These are phyloP conservation scores for Entelurus aequoreus DNA, from an alignment of 2,113 vertebrate genomes.

Conservation along the genomic window DNA sequence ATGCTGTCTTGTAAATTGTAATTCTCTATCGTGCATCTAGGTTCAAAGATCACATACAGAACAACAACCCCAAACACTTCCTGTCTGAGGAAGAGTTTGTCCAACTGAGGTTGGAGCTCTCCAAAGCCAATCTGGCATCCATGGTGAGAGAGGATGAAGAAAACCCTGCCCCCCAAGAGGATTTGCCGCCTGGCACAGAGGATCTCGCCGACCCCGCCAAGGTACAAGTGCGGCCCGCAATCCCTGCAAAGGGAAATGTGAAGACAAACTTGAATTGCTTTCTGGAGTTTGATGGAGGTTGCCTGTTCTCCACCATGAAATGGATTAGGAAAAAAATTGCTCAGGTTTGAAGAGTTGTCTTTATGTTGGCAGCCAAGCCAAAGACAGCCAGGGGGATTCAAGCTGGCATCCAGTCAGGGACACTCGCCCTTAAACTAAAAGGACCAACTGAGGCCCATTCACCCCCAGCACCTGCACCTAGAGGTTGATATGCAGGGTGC, in stretches of 20 bases:
- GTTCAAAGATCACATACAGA: slow-evolving; percentile 95
- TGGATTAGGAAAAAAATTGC: slow-evolving; percentile 41
- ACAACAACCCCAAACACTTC: slow-evolving; percentile 89
- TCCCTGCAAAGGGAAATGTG: slow-evolving; percentile 8
- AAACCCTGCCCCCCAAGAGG: slow-evolving; percentile 66
- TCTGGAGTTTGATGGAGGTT: slow-evolving; percentile 49
- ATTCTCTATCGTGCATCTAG: slow-evolving; percentile 53
- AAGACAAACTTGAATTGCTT: slow-evolving; percentile 15
- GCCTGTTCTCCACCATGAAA: slow-evolving; percentile 59
- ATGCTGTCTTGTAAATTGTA: not conserved
- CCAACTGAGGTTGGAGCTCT: slow-evolving; percentile 85
- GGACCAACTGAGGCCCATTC: slow-evolving; percentile 60
- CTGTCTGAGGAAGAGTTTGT: slow-evolving; percentile 91
- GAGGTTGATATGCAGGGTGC: slow-evolving; percentile 69
- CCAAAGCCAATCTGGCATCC: slow-evolving; percentile 75
- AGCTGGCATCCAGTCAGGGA: slow-evolving; percentile 69
- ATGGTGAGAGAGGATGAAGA: slow-evolving; percentile 72
- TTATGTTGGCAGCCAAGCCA: slow-evolving; percentile 74
- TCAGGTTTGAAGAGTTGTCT: slow-evolving; percentile 74
- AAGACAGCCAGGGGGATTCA: slow-evolving; percentile 66
- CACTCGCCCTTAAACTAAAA: slow-evolving; percentile 61
- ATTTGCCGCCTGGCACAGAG: slow-evolving; percentile 85
- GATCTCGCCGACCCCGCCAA: slow-evolving; percentile 93
- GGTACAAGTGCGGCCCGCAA: slow-evolving; percentile 56
- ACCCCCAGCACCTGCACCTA: slow-evolving; percentile 57